phyloP scores from a whole-genome alignment of 2,797 vertebrate species.

The Hippoglossus hippoglossus region DNA sequence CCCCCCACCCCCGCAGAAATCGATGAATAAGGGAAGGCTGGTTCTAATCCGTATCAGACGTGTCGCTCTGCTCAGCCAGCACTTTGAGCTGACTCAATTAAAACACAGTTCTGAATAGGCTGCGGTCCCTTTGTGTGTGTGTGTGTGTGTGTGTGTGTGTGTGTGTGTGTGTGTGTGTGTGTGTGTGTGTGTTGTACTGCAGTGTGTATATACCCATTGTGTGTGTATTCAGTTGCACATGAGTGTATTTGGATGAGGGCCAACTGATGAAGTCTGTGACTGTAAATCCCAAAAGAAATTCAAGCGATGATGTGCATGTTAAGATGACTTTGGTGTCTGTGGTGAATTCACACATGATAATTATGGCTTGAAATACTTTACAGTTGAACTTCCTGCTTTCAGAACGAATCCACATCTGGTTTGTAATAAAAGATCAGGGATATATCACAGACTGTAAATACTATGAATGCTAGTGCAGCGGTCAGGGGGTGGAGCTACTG shows the following conservation, averaged over 20 bases:
- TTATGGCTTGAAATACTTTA: not conserved
- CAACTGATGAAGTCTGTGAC: conserved; percentile 6
- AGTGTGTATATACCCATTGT: conserved; percentile 21
- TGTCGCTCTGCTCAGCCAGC: conserved; percentile 73
- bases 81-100: conserved; percentile 74
- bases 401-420: not conserved
- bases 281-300: not conserved
- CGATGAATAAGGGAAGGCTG: conserved; percentile 65
- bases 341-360: too few species aligned
- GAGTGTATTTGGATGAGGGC: conserved; percentile 15
- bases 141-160: conserved; percentile 19
- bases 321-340: not conserved
- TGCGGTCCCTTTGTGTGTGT: conserved; percentile 40
- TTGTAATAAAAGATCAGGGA: too few species aligned
- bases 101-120: conserved; percentile 55
- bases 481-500: too few species aligned
- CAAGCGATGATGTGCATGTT: not conserved
- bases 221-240: not conserved
- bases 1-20: conserved; percentile 55
- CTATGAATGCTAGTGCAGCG: too few species aligned
- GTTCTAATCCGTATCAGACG: conserved; percentile 75
- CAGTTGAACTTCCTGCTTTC: not conserved
- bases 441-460: too few species aligned
- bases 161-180: conserved; percentile 9
- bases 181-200: conserved; percentile 30